Evolutionary conservation across 2,797 vertebrate species (phyloP).

Genomic region (Hydrophis major): DNA sequence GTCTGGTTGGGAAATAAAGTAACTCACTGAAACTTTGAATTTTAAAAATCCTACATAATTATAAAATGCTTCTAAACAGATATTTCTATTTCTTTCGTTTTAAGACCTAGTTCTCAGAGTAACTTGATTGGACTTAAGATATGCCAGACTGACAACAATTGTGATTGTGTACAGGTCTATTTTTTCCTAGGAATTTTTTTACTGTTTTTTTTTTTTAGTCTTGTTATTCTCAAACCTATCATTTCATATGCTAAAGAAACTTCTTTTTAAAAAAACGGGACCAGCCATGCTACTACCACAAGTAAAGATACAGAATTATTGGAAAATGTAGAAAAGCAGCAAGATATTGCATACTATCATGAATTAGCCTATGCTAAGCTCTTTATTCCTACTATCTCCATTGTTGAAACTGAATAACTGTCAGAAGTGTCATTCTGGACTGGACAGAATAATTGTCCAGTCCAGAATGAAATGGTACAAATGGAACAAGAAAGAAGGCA

Average conservation of each 20-base stretch:
- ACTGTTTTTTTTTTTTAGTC: not conserved
- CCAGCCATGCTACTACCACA: not conserved
- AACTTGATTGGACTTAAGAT: not conserved
- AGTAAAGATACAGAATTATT: not conserved
- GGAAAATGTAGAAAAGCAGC: not conserved
- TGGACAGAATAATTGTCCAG: not conserved
- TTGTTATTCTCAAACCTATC: not conserved
- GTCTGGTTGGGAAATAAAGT: not conserved
- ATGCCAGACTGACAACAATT: not conserved
- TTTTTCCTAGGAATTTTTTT: not conserved
- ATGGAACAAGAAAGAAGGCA: not conserved
- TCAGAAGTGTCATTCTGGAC: too few relatives aligned
- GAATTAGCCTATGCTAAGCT: not conserved
- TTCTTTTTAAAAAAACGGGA: not conserved
- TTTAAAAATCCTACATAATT: not conserved
- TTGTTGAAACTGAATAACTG: not conserved
- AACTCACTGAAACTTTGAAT: not conserved
- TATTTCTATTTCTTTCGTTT: not conserved
- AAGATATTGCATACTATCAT: not conserved
- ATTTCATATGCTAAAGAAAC: not conserved
- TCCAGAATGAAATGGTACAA: not conserved
- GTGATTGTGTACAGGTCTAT: not conserved
- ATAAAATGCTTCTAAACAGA: not conserved
- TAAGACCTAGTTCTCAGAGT: not conserved
- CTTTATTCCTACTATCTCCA: not conserved